phyloP scores from a whole-genome alignment of 1,140 invertebrate genomes.

The Musca vetustissima region DNA sequence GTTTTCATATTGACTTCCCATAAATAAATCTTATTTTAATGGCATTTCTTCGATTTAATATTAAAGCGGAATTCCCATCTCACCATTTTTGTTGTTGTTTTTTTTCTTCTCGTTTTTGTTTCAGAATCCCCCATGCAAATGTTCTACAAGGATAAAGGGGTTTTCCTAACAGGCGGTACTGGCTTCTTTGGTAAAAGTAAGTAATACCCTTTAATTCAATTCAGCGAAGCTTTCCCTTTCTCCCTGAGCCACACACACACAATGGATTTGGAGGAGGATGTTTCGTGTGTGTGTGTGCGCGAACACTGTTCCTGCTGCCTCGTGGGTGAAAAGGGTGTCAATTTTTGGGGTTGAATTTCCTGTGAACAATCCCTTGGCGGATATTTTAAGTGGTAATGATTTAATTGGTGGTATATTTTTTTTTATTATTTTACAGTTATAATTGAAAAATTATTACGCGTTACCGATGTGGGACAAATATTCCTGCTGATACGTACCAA shows the following conservation, averaged over 20 bases:
- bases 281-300: too few species aligned
- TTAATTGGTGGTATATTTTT: neutral
- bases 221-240: neutral
- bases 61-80: too few species aligned
- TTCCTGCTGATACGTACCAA: slow-evolving; percentile 79
- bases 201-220: slow-evolving; percentile 30
- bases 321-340: too few species aligned
- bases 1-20: slow-evolving; percentile 9
- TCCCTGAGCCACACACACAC: too few species aligned
- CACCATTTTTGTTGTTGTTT: too few species aligned
- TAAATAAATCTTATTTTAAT: slow-evolving; percentile 23
- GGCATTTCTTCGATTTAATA: slow-evolving; percentile 6
- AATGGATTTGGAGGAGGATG: too few species aligned
- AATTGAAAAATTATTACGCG: slow-evolving; percentile 80
- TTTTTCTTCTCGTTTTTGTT: slow-evolving; percentile 14
- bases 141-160: slow-evolving; percentile 65
- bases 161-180: slow-evolving; percentile 72
- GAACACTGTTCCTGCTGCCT: too few species aligned
- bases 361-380: too few species aligned
- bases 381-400: too few species aligned
- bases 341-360: too few species aligned
- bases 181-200: slow-evolving; percentile 76
- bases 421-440: slow-evolving; percentile 56
- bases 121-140: slow-evolving; percentile 58
- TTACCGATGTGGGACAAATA: slow-evolving; percentile 73